Evolutionary conservation across 2,797 vertebrate species (phyloP).

Genomic region (Margarornis squamiger): DNA sequence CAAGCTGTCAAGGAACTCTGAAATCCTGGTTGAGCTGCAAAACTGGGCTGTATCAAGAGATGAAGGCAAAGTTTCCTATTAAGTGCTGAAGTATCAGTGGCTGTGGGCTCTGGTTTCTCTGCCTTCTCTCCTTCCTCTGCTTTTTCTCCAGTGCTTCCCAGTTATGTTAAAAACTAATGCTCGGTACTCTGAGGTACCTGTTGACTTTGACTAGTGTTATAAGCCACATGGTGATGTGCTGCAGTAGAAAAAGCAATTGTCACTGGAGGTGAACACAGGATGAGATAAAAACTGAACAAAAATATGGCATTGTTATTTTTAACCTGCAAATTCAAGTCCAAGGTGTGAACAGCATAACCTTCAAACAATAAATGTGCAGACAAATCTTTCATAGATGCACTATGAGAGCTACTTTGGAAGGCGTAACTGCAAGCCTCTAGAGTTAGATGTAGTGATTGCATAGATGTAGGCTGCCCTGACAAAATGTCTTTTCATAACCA

Average conservation of each 20-base stretch:
- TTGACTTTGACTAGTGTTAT: not conserved
- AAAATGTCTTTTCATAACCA: not conserved
- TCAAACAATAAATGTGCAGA: conserved; percentile 32
- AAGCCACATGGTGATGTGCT: not conserved
- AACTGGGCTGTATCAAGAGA: not conserved
- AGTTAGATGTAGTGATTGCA: not conserved
- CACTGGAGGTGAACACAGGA: not conserved
- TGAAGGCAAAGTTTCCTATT: not conserved
- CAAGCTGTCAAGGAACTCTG: not conserved
- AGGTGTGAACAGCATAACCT: conserved; percentile 23
- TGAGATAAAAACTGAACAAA: conserved; percentile 36
- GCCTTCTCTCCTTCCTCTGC: not conserved
- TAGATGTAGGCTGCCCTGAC: not conserved
- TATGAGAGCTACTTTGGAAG: conserved; percentile 21
- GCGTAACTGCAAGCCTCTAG: not conserved
- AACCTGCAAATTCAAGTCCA: conserved; percentile 17
- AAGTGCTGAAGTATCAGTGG: not conserved
- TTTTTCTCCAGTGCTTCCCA: not conserved
- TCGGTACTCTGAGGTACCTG: not conserved
- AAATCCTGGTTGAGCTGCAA: not conserved
- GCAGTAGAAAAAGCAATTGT: not conserved
- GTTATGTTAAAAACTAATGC: not conserved
- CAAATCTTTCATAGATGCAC: not conserved
- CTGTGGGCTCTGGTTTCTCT: not conserved
- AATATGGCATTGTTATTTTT: conserved; percentile 24